Percentiles rank a stretch among this genome's conserved stretches.
phyloP scores from a whole-genome alignment of 2,797 vertebrate species.

The Anomalospiza imberbis region DNA sequence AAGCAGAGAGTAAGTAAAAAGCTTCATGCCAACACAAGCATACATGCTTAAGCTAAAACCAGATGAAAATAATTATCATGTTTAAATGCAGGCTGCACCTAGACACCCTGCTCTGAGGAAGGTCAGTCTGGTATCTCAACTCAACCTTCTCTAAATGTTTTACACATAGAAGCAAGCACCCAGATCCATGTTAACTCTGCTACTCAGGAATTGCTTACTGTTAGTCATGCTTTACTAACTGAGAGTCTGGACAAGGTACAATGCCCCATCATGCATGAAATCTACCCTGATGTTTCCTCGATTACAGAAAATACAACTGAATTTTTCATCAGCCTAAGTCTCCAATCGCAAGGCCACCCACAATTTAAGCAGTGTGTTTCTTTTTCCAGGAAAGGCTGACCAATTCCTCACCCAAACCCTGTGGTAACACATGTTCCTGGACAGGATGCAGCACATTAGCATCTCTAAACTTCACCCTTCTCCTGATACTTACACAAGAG shows the following conservation, averaged over 20 bases:
- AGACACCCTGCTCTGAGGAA: constrained; percentile 24
- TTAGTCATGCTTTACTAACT: constrained; percentile 13
- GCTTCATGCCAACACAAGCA: constrained; percentile 55
- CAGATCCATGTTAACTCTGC: neutral
- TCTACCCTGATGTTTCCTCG: neutral
- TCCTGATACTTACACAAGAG: constrained; percentile 39
- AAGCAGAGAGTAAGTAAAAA: constrained; percentile 1
- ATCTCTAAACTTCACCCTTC: neutral
- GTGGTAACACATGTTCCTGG: neutral
- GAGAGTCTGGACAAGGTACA: neutral
- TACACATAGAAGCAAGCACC: neutral
- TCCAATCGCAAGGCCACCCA: neutral
- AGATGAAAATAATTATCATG: constrained; percentile 19
- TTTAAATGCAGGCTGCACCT: constrained; percentile 32
- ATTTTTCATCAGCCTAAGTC: neutral
- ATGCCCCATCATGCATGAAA: neutral
- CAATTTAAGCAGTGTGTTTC: neutral
- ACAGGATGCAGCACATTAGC: neutral
- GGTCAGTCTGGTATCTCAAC: neutral
- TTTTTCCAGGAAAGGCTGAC: neutral
- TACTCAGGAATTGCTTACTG: neutral
- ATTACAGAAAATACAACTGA: neutral
- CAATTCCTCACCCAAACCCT: neutral
- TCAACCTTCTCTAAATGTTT: neutral
- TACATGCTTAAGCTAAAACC: constrained; percentile 40